Conservation (phyloP, 2,888 invertebrate genomes). For the Cyrtodaria siliqua region DNA sequence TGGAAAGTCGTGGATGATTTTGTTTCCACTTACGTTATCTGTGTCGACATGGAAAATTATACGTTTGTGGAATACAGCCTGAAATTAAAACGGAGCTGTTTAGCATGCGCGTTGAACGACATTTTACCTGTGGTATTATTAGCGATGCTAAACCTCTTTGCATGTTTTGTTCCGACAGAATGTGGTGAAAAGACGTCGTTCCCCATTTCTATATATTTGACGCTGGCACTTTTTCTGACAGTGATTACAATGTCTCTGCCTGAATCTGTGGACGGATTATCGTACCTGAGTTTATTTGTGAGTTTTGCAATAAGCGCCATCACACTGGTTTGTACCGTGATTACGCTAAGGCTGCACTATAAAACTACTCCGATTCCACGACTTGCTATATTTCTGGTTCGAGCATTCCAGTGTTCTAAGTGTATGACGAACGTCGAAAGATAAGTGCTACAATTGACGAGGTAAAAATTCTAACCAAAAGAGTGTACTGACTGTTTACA, state of each 20-base stretch:
- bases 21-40: background rate
- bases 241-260: constrained; percentile 38
- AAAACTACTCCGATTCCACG: too few relatives aligned
- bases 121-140: constrained; percentile 40
- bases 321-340: constrained; percentile 24
- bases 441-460: too few relatives aligned
- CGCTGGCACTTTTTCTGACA: constrained; percentile 48
- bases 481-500: too few relatives aligned
- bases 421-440: too few relatives aligned
- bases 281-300: constrained; percentile 45
- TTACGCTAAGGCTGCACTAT: background rate
- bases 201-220: constrained; percentile 46
- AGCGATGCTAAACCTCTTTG: constrained; percentile 24
- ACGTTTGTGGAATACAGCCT: constrained; percentile 16
- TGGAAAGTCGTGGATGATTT: constrained; percentile 34
- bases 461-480: too few relatives aligned
- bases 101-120: constrained; percentile 31
- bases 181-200: constrained; percentile 48
- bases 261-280: constrained; percentile 48
- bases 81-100: constrained; percentile 26
- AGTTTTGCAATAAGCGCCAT: constrained; percentile 29
- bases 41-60: constrained; percentile 18
- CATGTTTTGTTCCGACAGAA: constrained; percentile 46
- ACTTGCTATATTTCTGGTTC: too few relatives aligned
- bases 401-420: too few relatives aligned